Conservation (phyloP, 2,113 vertebrate species). For the Aptenodytes patagonicus region DNA sequence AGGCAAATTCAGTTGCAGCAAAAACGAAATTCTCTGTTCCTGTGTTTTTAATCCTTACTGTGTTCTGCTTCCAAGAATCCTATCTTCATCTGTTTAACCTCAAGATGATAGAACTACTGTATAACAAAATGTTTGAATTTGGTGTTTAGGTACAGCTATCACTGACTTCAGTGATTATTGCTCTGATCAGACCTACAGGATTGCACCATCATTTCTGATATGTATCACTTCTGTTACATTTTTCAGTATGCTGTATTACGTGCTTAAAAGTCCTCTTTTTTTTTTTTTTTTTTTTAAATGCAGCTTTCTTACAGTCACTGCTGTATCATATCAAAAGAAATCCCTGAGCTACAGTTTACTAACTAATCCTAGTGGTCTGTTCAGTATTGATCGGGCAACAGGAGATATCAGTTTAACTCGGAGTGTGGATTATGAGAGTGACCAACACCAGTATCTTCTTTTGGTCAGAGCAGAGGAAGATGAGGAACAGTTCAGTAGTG, state of each 20-base stretch:
- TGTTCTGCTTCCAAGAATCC: not conserved
- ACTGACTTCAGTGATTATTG: not conserved
- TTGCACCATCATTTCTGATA: not conserved
- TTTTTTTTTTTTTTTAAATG: not conserved
- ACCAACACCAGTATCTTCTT: constrained; percentile 82
- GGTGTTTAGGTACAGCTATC: not conserved
- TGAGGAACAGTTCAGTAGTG: constrained; percentile 77
- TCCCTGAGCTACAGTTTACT: constrained; percentile 84
- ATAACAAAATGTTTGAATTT: not conserved
- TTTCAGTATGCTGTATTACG: not conserved
- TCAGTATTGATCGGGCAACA: constrained; percentile 76
- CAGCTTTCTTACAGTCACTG: constrained; percentile 83
- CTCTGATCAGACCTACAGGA: not conserved
- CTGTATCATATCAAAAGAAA: constrained; percentile 85
- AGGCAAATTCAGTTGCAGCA: not conserved
- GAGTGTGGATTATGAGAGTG: constrained; percentile 83
- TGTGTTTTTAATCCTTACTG: not conserved
- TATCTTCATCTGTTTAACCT: not conserved
- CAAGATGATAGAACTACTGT: not conserved
- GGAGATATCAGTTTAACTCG: constrained; percentile 82
- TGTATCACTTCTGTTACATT: not conserved
- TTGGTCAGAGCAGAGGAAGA: constrained; percentile 81
- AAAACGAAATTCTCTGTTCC: not conserved
- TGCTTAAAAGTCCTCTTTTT: not conserved
- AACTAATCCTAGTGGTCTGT: constrained; percentile 85